phyloP scores from a whole-genome alignment of 2,888 invertebrate genomes.

The Pristionchus exspectatus region DNA sequence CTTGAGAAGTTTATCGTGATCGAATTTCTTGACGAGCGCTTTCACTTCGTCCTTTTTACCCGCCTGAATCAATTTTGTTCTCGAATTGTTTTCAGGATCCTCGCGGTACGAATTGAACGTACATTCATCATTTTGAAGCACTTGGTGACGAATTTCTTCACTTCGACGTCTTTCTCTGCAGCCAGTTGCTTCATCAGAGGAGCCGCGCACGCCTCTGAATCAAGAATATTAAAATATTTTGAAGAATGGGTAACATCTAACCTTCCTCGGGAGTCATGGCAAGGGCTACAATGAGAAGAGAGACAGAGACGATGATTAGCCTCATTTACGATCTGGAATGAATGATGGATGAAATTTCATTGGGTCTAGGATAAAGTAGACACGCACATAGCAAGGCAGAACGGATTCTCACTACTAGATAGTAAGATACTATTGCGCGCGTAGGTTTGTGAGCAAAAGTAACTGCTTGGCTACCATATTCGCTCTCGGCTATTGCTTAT shows the following conservation, averaged over 20 bases:
- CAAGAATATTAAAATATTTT: neutral
- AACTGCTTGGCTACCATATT: neutral
- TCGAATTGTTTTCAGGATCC: too few species aligned
- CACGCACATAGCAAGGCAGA: neutral
- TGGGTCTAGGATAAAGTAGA: too few species aligned
- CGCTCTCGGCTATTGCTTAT: neutral
- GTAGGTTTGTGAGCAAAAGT: neutral
- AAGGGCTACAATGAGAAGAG: neutral
- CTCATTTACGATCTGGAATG: neutral
- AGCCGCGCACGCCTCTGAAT: constrained; percentile 33
- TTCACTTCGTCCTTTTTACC: constrained; percentile 6
- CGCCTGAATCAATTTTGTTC: neutral
- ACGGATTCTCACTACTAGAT: neutral
- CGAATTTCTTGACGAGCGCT: constrained; percentile 15
- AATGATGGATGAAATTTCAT: too few species aligned
- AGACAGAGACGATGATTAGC: neutral
- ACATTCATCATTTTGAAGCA: constrained; percentile 36
- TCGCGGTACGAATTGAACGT: neutral
- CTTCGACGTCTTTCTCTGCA: neutral
- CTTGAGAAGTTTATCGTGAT: neutral
- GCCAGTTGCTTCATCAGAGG: constrained; percentile 1
- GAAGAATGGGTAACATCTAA: neutral
- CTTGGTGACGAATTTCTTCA: constrained; percentile 26
- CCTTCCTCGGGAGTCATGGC: constrained; percentile 40
- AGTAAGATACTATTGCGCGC: too few species aligned